These are phyloP conservation scores for Arizona elegans DNA, from an alignment of 2,113 vertebrate genomes.

Conservation along the genomic window DNA sequence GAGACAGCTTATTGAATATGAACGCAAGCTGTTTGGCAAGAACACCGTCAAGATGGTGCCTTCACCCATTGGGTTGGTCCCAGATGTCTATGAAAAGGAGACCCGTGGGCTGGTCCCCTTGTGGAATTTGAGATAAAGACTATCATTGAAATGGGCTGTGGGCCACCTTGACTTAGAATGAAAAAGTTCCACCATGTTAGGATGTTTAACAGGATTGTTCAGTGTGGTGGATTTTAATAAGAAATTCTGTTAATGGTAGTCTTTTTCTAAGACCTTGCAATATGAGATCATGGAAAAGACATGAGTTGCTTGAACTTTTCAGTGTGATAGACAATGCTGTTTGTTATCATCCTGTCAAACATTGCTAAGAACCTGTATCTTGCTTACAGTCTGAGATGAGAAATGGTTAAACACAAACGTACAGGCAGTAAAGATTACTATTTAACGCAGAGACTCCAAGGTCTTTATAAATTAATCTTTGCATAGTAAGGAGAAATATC, in stretches of 20 bases:
- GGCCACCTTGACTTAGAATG: constrained; percentile 7
- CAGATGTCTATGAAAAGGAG: constrained; percentile 44
- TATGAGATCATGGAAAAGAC: constrained; percentile 23
- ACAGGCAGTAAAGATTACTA: background rate
- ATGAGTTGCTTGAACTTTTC: background rate
- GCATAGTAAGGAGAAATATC: background rate
- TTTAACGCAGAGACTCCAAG: background rate
- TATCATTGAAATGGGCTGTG: constrained; percentile 20
- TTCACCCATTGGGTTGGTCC: constrained; percentile 41
- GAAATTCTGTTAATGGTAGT: constrained; percentile 22
- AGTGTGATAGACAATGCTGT: background rate
- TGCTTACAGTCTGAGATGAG: background rate
- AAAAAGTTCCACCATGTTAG: constrained; percentile 9
- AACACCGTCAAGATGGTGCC: constrained; percentile 50
- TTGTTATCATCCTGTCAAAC: background rate
- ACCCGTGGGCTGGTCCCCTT: constrained; percentile 43
- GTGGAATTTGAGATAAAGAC: constrained; percentile 44
- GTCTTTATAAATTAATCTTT: background rate
- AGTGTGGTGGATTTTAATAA: constrained; percentile 8
- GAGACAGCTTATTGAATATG: constrained; percentile 53
- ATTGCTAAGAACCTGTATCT: background rate
- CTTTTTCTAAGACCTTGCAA: constrained; percentile 21
- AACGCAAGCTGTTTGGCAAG: constrained; percentile 49
- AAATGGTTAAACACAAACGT: constrained; percentile 2
- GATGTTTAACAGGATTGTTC: background rate